phyloP scores from a whole-genome alignment of 2,888 invertebrate genomes.

The Xylocampa areola region DNA sequence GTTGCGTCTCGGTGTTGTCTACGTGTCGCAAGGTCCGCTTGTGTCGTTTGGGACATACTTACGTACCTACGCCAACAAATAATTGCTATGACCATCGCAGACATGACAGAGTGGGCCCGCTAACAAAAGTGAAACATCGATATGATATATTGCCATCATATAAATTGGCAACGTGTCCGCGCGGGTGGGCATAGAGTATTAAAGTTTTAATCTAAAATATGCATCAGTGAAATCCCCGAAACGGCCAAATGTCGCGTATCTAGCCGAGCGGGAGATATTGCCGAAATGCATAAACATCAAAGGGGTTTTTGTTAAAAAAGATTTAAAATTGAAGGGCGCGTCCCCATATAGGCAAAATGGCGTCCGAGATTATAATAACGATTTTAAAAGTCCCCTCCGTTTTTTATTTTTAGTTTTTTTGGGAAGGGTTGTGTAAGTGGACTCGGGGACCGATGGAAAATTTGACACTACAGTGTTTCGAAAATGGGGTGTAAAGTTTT shows the following conservation, averaged over 20 bases:
- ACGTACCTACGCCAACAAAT: constrained; percentile 55
- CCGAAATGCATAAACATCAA: constrained; percentile 88
- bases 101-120: constrained; percentile 65
- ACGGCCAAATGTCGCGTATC: constrained; percentile 85
- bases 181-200: constrained; percentile 72
- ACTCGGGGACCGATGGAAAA: constrained; percentile 82
- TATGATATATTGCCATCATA: constrained; percentile 71
- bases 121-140: constrained; percentile 66
- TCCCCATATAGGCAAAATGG: constrained; percentile 85
- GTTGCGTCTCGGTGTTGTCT: constrained; percentile 44
- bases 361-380: constrained; percentile 90
- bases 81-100: constrained; percentile 60
- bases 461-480: constrained; percentile 83
- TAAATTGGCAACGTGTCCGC: constrained; percentile 66
- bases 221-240: constrained; percentile 85
- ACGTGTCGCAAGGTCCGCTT: constrained; percentile 31
- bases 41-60: constrained; percentile 40
- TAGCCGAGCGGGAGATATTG: constrained; percentile 85
- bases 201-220: constrained; percentile 86
- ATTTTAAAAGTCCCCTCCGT: constrained; percentile 86
- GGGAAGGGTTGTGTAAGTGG: constrained; percentile 86
- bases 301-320: constrained; percentile 86
- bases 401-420: constrained; percentile 82
- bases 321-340: constrained; percentile 89
- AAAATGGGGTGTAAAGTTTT: constrained; percentile 79